Conservation (phyloP, 2,797 vertebrate genomes). For the Nothura maculosa region DNA sequence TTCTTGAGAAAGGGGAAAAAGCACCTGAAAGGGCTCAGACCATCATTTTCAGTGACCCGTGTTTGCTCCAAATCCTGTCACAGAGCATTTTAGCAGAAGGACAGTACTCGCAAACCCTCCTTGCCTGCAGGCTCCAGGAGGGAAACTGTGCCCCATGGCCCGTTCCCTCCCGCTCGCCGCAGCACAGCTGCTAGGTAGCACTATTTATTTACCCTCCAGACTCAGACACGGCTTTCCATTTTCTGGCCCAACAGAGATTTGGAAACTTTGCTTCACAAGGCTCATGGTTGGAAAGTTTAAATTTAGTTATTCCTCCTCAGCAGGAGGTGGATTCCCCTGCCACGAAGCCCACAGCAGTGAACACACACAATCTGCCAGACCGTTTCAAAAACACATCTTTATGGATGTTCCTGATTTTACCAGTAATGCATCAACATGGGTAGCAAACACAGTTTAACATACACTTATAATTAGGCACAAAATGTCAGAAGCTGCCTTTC, state of each 20-base stretch:
- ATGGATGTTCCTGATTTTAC: constrained; percentile 12
- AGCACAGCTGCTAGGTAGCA: constrained; percentile 31
- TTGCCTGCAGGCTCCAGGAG: neutral
- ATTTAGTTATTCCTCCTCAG: constrained; percentile 70
- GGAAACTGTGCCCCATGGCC: neutral
- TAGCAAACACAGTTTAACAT: constrained; percentile 32
- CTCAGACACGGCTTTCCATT: constrained; percentile 59
- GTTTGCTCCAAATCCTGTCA: neutral
- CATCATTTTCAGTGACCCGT: neutral
- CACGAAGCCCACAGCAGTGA: neutral
- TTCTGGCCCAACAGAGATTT: constrained; percentile 55
- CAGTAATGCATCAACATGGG: neutral
- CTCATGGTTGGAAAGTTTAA: constrained; percentile 71
- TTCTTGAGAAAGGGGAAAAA: neutral
- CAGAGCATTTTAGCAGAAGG: neutral
- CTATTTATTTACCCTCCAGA: constrained; percentile 48
- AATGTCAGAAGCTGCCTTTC: constrained; percentile 62
- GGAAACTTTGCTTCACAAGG: constrained; percentile 66
- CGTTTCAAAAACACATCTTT: constrained; percentile 38
- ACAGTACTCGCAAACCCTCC: neutral
- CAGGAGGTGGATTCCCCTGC: constrained; percentile 67
- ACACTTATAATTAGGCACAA: constrained; percentile 60
- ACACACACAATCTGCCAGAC: constrained; percentile 8
- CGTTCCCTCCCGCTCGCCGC: neutral
- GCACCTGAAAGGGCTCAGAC: neutral